Evolutionary conservation across 2,888 invertebrate species (phyloP).

Genomic region (Aphodius granarius): DNA sequence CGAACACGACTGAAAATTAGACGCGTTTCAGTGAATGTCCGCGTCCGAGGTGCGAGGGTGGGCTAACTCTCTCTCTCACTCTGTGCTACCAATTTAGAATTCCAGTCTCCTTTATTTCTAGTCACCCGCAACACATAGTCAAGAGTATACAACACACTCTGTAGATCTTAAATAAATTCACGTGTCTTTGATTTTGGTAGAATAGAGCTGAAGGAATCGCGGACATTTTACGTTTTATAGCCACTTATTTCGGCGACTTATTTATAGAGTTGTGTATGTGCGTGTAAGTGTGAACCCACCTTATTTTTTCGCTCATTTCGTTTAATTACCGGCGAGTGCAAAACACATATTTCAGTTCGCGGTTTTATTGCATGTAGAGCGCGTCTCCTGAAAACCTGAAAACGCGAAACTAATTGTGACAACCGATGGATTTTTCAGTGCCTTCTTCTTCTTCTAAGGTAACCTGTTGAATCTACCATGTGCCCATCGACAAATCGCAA

Average conservation of each 20-base stretch:
- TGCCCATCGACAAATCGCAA: neutral
- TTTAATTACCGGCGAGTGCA: conserved; percentile 15
- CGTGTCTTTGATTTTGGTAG: neutral
- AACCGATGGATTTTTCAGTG: neutral
- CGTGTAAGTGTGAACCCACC: conserved; percentile 5
- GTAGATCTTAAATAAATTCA: neutral
- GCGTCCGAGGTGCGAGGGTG: conserved; percentile 5
- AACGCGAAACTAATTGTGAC: neutral
- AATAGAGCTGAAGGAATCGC: neutral
- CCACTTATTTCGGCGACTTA: neutral
- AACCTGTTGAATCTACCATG: conserved; percentile 1
- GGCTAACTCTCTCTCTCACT: conserved; percentile 6
- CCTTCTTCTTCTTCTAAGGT: conserved; percentile 9
- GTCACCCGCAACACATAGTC: neutral
- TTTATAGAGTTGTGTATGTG: conserved; percentile 8
- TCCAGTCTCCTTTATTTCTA: conserved; percentile 2
- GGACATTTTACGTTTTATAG: neutral
- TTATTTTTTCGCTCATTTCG: conserved; percentile 14
- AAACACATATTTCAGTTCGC: conserved; percentile 14
- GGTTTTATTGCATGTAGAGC: conserved; percentile 8
- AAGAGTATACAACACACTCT: neutral
- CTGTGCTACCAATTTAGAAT: neutral
- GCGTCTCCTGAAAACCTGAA: conserved; percentile 17
- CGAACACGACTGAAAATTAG: conserved; percentile 15
- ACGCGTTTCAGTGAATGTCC: conserved; percentile 12